Conservation (phyloP, 1,140 invertebrate genomes). For the Oscheius sp. region DNA sequence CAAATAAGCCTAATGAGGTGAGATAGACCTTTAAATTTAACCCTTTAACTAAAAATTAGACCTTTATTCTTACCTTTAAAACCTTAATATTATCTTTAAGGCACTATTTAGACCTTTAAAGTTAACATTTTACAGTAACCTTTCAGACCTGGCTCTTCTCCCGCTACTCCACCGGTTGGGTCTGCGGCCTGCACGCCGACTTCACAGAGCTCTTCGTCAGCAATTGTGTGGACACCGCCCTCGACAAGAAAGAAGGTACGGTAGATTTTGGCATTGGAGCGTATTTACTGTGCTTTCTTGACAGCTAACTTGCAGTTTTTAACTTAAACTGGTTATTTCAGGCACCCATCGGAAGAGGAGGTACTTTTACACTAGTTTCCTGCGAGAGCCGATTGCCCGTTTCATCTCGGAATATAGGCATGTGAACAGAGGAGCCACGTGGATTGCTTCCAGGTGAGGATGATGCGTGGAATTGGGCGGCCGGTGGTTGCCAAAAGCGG, state of each 20-base stretch:
- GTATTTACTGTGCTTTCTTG: no score
- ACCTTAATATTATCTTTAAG: not conserved
- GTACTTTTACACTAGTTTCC: conserved; percentile 93
- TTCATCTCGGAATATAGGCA: conserved; percentile 91
- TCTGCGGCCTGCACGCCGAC: conserved; percentile 95
- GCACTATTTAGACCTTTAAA: not conserved
- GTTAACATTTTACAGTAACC: conserved; percentile 56
- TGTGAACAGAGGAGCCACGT: conserved; percentile 94
- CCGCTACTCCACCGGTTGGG: conserved; percentile 96
- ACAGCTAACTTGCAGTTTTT: not conserved
- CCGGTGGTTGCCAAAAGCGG: no score
- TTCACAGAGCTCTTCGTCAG: conserved; percentile 87
- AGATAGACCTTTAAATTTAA: not conserved
- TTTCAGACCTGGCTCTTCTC: conserved; percentile 84
- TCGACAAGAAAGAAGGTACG: conserved; percentile 62
- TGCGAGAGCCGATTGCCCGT: conserved; percentile 82
- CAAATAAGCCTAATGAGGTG: conserved; percentile 42
- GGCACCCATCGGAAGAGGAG: conserved; percentile 49
- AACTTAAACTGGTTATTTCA: conserved; percentile 30
- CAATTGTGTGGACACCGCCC: conserved; percentile 67
- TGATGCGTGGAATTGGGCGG: not conserved
- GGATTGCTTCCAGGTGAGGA: conserved; percentile 70
- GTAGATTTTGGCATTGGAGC: not conserved
- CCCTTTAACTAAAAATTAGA: not conserved
- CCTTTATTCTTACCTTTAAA: not conserved